These are phyloP conservation scores for Drosophila varians DNA, from an alignment of 1,140 invertebrate species.

Conservation along the genomic window DNA sequence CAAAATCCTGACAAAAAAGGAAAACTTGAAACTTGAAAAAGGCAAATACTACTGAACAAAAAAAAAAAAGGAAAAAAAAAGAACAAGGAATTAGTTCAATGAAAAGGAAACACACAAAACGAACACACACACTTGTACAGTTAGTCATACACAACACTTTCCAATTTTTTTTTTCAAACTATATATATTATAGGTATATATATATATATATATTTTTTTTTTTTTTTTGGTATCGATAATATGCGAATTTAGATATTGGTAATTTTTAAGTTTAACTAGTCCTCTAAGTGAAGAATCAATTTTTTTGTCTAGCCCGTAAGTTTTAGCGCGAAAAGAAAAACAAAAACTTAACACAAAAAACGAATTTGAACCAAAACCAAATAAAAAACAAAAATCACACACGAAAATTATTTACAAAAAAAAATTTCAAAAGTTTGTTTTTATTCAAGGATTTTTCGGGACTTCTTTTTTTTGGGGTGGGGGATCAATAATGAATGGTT, in stretches of 20 bases:
- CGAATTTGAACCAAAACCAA: slow-evolving; percentile 73
- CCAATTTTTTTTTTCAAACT: slow-evolving; percentile 24
- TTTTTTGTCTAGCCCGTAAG: slow-evolving; percentile 77
- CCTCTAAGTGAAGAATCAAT: slow-evolving; percentile 61
- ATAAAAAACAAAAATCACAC: slow-evolving; percentile 61
- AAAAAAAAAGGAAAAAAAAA: slow-evolving; percentile 7
- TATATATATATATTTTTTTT: too few relatives aligned
- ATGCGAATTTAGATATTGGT: slow-evolving; percentile 76
- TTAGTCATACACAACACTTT: slow-evolving; percentile 36
- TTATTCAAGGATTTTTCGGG: slow-evolving; percentile 10
- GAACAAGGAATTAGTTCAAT: slow-evolving; percentile 55
- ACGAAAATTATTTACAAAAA: slow-evolving; percentile 61
- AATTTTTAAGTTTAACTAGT: slow-evolving; percentile 71
- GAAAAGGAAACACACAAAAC: too few relatives aligned
- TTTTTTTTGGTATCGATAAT: slow-evolving; percentile 59
- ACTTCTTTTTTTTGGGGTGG: not conserved
- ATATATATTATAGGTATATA: not conserved
- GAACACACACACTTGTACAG: slow-evolving; percentile 28
- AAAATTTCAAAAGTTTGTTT: slow-evolving; percentile 17
- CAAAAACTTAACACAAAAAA: slow-evolving; percentile 65
- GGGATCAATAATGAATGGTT: too few relatives aligned
- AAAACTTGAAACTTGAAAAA: too few relatives aligned
- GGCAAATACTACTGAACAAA: too few relatives aligned
- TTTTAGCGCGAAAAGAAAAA: slow-evolving; percentile 70
- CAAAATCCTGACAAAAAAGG: too few relatives aligned